Percentiles rank a stretch among this genome's conserved stretches.
phyloP scores from a whole-genome alignment of 2,888 invertebrate species.

The Platycnemis pennipes region DNA sequence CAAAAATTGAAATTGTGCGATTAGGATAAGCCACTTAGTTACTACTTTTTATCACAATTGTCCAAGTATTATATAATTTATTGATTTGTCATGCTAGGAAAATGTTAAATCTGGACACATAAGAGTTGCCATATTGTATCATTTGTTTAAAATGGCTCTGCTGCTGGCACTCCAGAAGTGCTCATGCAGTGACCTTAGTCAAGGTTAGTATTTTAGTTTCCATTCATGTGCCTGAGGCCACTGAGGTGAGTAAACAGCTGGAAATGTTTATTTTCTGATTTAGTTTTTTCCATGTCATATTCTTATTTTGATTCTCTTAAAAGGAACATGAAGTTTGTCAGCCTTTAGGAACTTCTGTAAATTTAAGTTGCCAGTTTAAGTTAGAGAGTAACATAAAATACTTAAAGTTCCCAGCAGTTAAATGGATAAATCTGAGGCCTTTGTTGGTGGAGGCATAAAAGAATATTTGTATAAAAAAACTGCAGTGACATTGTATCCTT shows the following conservation, averaged over 20 bases:
- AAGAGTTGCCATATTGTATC: background rate
- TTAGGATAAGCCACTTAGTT: background rate
- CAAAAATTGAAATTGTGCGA: background rate
- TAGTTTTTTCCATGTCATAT: background rate
- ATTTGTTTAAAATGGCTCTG: background rate
- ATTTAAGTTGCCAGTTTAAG: background rate
- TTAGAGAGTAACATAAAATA: background rate
- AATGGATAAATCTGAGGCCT: background rate
- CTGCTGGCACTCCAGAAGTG: background rate
- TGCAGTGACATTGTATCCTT: background rate
- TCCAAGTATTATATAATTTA: background rate
- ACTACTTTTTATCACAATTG: background rate
- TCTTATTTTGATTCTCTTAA: background rate
- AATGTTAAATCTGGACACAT: no score
- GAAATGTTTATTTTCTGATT: background rate
- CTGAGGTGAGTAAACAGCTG: background rate
- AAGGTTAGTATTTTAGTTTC: background rate
- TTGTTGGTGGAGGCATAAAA: background rate
- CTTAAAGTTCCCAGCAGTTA: background rate
- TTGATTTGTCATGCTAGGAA: background rate
- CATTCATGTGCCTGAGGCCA: background rate
- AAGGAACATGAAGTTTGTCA: background rate
- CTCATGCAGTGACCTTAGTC: background rate
- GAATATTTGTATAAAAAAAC: background rate
- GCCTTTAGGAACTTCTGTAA: background rate